Evolutionary conservation across 2,888 invertebrate species (phyloP), one percentile per base, ranked within the genome.

Genomic region (Sisyra nigra): DNA sequence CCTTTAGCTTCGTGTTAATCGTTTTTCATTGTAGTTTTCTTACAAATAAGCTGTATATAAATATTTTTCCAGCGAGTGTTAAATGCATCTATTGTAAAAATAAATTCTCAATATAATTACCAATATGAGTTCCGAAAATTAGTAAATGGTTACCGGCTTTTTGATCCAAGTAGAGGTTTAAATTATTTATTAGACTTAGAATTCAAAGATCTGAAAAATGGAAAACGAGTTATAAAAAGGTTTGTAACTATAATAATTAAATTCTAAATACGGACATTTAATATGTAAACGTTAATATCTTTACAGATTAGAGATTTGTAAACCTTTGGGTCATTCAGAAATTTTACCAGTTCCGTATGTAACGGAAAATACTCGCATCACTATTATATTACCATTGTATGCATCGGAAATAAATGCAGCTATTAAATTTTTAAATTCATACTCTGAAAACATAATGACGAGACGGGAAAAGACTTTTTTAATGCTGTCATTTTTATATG

Each of bases 301-400:
- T 54, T 58, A 48, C 44, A 75, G 85, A 54, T 71, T 91, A 50
- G 80, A 91, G 65, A 73, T 85, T 33, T 77, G 80, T 42, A 84
- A 93, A 49, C 82, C 87, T 10, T 65, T 96, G 44, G 89, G 89
- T 11, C 76, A 80, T 46, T 85, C 91, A 7, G 89, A 94, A 57
- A 76, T 96, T 46, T 74, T 93, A 32, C 81, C 86, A 2, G 86
- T 91, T 58, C 94, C 93, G 0, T 96, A 94, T 65, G 94, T 96
- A 1, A 96, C 94, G 0, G 96, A 97, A 69, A 87, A 82, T 61
- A 80, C 83, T 5, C 71, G 86, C 49, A 72, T 94, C 3, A 75
- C 79, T 45, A 67, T 93, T 49, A 62, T 94, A 50, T 61, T 93
- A 48, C 78, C 82, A 0, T 68, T 85, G 3, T 70, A 73, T 55